Base-by-base conservation (phyloP, 2,113 vertebrate species). In the Cynoglossus semilaevis region DNA sequence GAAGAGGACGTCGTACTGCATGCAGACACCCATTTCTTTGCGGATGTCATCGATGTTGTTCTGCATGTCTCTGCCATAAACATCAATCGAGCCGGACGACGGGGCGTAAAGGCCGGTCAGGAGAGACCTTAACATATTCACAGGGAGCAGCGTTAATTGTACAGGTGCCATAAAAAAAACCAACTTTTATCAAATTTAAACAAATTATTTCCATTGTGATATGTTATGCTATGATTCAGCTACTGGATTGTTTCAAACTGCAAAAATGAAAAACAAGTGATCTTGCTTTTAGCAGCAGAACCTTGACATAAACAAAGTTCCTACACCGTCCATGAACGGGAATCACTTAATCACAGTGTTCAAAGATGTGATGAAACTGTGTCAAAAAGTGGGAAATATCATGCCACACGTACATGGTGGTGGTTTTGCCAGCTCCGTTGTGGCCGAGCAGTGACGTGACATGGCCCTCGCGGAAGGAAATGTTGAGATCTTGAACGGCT, bases 401-500 rank as follows among this genome's bases (percentile, higher is more conserved):
- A 5, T 19, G 51, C 8, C 34, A 51, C 59, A 96, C 96, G 18
- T 88, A 99, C 96, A 99, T 98, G 54, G 96, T 97, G 2, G 96
- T 99, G 6, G 96, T 99, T 88, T 99, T 99, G 46, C 96, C 96
- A 0, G 96, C 96, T 82, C 96, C 96, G 2, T 99, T 99, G 86
- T 96, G 96, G 3, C 96, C 96, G 17, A 99, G 88, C 87, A 99
- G 80, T 29, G 95, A 85, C 48, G 96, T 99, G 70, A 97, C 92
- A 15, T 99, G 96, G 4, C 94, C 92, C 88, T 99, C 94, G 16
- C 95, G 94, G 73, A 99, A 99, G 57, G 92, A 90, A 68, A 97
- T 63, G 61, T 92, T 98, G 51, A 99, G 92, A 87, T 96, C 94
- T 49, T 96, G 15, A 59, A 99, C 90, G 15, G 94, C 96, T 7